phyloP scores from a whole-genome alignment of 2,797 vertebrate genomes.

The Cyclura pinguis region DNA sequence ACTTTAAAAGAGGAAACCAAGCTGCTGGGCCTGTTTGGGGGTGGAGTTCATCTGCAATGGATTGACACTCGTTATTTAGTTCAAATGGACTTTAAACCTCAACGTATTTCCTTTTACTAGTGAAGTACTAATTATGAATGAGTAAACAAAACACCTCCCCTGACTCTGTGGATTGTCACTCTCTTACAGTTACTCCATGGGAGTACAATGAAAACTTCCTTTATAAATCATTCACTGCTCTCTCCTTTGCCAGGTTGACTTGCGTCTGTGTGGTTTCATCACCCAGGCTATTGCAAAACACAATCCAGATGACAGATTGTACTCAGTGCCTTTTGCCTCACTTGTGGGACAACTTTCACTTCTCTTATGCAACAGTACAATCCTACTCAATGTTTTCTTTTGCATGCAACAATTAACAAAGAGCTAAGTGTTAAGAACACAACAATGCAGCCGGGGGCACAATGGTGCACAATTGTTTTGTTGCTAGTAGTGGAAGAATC shows the following conservation, averaged over 20 bases:
- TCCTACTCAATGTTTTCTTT: conserved; percentile 7
- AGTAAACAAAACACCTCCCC: conserved; percentile 2
- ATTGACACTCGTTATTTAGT: background rate
- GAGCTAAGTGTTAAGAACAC: conserved; percentile 3
- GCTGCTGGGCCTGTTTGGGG: no score
- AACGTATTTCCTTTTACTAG: background rate
- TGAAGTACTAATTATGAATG: conserved; percentile 3
- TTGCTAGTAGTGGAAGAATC: background rate
- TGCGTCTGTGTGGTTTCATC: conserved; percentile 50
- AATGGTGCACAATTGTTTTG: conserved; percentile 26
- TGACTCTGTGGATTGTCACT: background rate
- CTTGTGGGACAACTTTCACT: conserved; percentile 12
- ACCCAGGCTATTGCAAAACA: conserved; percentile 60
- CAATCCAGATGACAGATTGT: conserved; percentile 70
- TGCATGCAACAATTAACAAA: conserved; percentile 22
- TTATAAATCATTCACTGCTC: conserved; percentile 65
- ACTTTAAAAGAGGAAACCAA: no score
- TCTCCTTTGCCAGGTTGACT: conserved; percentile 71
- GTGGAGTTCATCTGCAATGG: no score
- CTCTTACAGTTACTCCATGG: conserved; percentile 58
- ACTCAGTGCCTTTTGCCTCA: background rate
- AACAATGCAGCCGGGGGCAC: background rate
- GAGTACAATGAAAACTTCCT: conserved; percentile 61
- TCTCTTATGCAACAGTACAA: conserved; percentile 22
- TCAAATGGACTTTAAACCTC: background rate